Percentiles rank a stretch among this genome's conserved stretches.
These are phyloP conservation scores for Leptinotarsa rubiginosa DNA, from an alignment of 2,888 invertebrate genomes.

Conservation along the genomic window DNA sequence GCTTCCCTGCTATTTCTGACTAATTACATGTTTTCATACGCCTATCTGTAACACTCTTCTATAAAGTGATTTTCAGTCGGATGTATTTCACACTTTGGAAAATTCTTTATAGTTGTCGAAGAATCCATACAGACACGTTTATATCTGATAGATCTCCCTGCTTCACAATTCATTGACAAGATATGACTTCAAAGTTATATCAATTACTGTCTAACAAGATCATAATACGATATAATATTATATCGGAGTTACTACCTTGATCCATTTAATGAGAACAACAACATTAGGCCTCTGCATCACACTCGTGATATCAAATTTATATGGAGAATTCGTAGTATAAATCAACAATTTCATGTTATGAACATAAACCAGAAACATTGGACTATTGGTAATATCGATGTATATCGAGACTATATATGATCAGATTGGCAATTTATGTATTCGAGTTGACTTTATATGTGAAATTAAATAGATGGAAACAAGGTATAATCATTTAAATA, in stretches of 20 bases:
- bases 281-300: conserved; percentile 5
- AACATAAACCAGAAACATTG: conserved; percentile 31
- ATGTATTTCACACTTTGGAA: too few species aligned
- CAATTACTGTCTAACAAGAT: background rate
- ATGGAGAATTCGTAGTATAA: conserved; percentile 14
- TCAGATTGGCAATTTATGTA: conserved; percentile 44
- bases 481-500: conserved; percentile 41
- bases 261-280: conserved; percentile 7
- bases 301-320: conserved; percentile 20
- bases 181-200: too few species aligned
- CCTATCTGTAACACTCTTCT: too few species aligned
- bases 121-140: too few species aligned
- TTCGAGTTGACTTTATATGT: conserved; percentile 43
- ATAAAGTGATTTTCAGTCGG: too few species aligned
- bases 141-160: too few species aligned
- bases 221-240: background rate
- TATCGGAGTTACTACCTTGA: background rate
- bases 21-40: too few species aligned
- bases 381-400: conserved; percentile 38
- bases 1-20: too few species aligned
- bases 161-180: too few species aligned
- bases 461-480: conserved; percentile 41
- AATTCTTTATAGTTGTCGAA: too few species aligned
- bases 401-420: conserved; percentile 39
- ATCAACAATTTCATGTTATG: conserved; percentile 33